These are phyloP conservation scores for Drosophila gaucha DNA, from an alignment of 2,888 invertebrate species.

Conservation along the genomic window DNA sequence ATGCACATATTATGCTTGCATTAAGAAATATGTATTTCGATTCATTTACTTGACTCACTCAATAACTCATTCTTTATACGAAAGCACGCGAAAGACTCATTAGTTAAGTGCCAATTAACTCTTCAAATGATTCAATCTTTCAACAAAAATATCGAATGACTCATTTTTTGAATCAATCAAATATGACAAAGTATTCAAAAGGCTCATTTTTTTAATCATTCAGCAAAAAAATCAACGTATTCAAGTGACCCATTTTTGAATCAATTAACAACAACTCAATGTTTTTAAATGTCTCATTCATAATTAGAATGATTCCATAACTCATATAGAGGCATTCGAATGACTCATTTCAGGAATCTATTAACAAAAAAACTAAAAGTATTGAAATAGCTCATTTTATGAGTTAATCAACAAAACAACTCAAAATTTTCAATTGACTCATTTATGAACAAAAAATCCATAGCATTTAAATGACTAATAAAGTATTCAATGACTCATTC, in stretches of 20 bases:
- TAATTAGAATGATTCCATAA: not conserved
- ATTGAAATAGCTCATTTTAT: not conserved
- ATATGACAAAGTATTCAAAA: not conserved
- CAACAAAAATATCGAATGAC: too few species aligned
- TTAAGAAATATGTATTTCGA: too few species aligned
- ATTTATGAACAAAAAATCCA: too few species aligned
- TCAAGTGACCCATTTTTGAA: constrained; percentile 6
- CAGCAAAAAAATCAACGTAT: not conserved
- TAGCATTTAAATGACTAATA: too few species aligned
- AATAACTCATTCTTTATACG: too few species aligned
- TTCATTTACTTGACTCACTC: too few species aligned
- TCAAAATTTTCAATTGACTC: too few species aligned
- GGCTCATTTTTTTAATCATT: too few species aligned
- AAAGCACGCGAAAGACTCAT: too few species aligned
- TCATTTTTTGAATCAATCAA: not conserved
- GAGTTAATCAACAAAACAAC: not conserved
- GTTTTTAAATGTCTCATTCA: not conserved
- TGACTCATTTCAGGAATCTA: not conserved
- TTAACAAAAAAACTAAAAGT: not conserved
- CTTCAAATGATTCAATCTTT: not conserved
- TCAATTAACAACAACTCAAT: not conserved
- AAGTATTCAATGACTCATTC: too few species aligned
- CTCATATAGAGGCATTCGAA: not conserved
- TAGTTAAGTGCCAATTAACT: too few species aligned
- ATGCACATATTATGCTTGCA: too few species aligned